Evolutionary conservation across 2,113 vertebrate genomes (phyloP).

Genomic region (Pseudorasbora parva): DNA sequence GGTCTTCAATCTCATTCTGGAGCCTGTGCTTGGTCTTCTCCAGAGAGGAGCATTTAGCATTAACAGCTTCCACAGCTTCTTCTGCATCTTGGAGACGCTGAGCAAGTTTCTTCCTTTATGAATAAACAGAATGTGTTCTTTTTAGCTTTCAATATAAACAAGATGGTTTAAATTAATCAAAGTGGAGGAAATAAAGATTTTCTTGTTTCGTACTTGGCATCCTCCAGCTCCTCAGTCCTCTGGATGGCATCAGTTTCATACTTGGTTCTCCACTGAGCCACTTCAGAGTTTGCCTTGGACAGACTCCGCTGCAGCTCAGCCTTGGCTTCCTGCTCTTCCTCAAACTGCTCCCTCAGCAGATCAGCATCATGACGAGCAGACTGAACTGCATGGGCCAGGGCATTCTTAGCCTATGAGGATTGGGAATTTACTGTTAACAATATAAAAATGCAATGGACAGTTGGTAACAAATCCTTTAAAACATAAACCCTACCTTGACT

Average conservation of each 20-base stretch:
- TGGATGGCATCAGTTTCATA: conserved; percentile 70
- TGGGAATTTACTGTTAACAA: neutral
- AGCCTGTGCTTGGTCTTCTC: conserved; percentile 57
- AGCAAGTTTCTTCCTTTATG: conserved; percentile 43
- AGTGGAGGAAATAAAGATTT: neutral
- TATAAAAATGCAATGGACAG: too few species aligned
- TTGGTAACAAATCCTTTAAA: conserved; percentile 55
- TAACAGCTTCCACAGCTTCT: conserved; percentile 57
- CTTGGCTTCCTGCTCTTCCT: conserved; percentile 68
- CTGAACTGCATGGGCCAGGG: conserved; percentile 76
- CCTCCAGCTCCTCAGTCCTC: conserved; percentile 72
- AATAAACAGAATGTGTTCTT: neutral
- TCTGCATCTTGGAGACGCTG: conserved; percentile 56
- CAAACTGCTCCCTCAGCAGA: conserved; percentile 74
- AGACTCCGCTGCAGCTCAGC: conserved; percentile 75
- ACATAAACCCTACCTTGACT: conserved; percentile 68
- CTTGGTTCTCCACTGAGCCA: conserved; percentile 79
- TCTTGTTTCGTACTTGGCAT: conserved; percentile 70
- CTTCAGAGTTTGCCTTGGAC: conserved; percentile 80
- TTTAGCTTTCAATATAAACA: too few species aligned
- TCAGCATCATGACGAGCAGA: conserved; percentile 78
- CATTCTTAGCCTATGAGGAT: conserved; percentile 58
- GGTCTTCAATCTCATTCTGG: conserved; percentile 74
- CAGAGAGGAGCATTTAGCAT: conserved; percentile 57
- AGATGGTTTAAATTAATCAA: neutral